Base-by-base conservation (phyloP, 2,888 invertebrate genomes). In the Ditula angustiorana region DNA sequence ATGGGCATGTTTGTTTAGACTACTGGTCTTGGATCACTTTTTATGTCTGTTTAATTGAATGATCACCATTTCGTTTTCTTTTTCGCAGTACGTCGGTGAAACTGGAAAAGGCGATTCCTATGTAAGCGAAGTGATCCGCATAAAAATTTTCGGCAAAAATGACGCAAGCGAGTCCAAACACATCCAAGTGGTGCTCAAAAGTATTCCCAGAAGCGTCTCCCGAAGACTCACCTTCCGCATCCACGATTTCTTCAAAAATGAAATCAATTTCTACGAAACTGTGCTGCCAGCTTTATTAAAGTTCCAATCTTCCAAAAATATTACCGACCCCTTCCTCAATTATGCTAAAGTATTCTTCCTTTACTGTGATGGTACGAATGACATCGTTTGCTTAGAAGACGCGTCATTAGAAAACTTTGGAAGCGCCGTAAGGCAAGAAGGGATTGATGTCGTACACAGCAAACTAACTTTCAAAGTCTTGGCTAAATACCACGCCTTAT, bases 91-190 rank as follows among this genome's bases (percentile, higher is more conserved):
- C 57, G 87, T 90, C 0, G 79, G 88, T 53, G 88, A 86, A 13
- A 88, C 86, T 0, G 90, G 90, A 0, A 96, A 95, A 80, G 96
- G 96, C 0, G 96, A 96, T 74, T 95, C 95, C 0, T 96, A 96
- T 74, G 79, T 96, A 53, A 95, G 96, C 71, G 94, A 94, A 66
- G 87, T 96, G 0, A 94, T 93, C 53, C 93, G 95, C 35, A 92
- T 96, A 30, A 93, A 85, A 55, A 86, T 96, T 2, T 82, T 86
- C 61, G 94, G 95, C 1, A 76, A 74, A 52, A 82, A 86, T 8
- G 66, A 79, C 23, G 79, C 79, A 2, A 78, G 79, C 10, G 52
- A 72, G 0, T 7, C 69, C 0, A 84, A 83, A 41, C 72, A 87
- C 52, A 80, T 95, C 0, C 94, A 94, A 75, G 82, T 95, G 0